Percentiles rank a stretch among this genome's conserved stretches.
phyloP scores from a whole-genome alignment of 2,113 vertebrate genomes.

The Corynorhinus townsendii region DNA sequence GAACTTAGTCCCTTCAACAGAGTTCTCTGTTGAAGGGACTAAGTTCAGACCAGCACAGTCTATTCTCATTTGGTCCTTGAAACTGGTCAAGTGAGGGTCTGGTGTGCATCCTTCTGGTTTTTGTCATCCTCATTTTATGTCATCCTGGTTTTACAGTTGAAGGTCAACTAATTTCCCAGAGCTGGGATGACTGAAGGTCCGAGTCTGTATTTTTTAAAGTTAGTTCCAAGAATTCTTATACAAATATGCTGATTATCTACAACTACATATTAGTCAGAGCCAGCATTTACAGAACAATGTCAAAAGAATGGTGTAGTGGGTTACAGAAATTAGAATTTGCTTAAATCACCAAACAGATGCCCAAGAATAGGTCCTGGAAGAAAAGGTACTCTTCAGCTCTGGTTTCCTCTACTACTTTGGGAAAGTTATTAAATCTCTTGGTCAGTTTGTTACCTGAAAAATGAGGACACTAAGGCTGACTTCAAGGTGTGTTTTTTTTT shows the following conservation, averaged over 20 bases:
- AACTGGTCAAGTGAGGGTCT: too few relatives aligned
- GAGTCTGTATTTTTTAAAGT: too few relatives aligned
- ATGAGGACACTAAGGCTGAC: background rate
- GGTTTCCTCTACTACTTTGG: background rate
- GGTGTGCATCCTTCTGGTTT: too few relatives aligned
- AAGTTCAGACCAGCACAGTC: too few relatives aligned
- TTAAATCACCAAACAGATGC: background rate
- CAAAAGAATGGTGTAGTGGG: background rate
- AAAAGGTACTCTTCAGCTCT: background rate
- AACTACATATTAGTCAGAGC: background rate
- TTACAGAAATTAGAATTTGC: background rate
- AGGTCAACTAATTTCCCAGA: too few relatives aligned
- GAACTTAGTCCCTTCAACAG: too few relatives aligned
- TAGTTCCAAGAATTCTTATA: background rate
- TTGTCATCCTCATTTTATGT: too few relatives aligned
- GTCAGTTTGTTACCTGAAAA: background rate
- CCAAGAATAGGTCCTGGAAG: background rate
- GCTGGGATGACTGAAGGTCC: too few relatives aligned
- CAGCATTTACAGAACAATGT: background rate
- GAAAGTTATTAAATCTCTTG: background rate
- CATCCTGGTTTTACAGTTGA: too few relatives aligned
- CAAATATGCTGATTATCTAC: background rate
- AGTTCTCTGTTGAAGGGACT: too few relatives aligned
- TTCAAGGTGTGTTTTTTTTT: too few relatives aligned
- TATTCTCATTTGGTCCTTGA: too few relatives aligned